Percentiles rank a stretch among this genome's conserved stretches.
Conservation (phyloP, 2,888 invertebrate species). For the Rhamphomyia laevipes region DNA sequence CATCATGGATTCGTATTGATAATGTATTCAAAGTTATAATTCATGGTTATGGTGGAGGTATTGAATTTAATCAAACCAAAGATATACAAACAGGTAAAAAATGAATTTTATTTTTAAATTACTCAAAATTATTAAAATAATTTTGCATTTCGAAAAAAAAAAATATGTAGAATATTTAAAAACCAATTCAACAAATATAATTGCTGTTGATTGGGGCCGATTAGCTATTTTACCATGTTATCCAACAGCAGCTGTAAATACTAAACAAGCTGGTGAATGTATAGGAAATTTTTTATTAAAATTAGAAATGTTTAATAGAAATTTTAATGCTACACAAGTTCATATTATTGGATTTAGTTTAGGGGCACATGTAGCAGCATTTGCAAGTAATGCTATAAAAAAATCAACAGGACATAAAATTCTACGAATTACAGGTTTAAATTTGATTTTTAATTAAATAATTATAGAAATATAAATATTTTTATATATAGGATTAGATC, state of each 20-base stretch:
- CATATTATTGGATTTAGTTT: conserved; percentile 48
- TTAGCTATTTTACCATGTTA: conserved; percentile 44
- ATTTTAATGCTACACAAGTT: conserved; percentile 31
- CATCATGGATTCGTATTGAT: conserved; percentile 14
- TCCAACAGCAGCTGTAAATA: conserved; percentile 44
- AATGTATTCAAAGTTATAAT: conserved; percentile 22
- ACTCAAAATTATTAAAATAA: background rate
- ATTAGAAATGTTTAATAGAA: conserved; percentile 20
- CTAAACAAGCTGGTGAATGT: conserved; percentile 47
- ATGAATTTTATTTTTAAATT: background rate
- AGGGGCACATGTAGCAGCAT: conserved; percentile 43
- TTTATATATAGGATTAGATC: conserved; percentile 42
- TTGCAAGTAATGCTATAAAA: conserved; percentile 30
- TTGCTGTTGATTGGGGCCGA: conserved; percentile 45
- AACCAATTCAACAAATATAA: conserved; percentile 32
- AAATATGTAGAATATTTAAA: conserved; percentile 30
- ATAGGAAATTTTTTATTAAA: conserved; percentile 38
- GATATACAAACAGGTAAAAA: conserved; percentile 18
- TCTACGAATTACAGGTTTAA: conserved; percentile 34
- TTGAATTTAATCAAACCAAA: conserved; percentile 29
- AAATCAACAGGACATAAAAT: conserved; percentile 25
- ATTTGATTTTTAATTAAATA: background rate
- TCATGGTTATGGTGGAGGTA: conserved; percentile 38
- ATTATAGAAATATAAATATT: background rate
- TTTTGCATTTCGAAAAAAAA: too few relatives aligned